Evolutionary conservation across 2,888 invertebrate species (phyloP).

Genomic region (Drosophila mercatorum): DNA sequence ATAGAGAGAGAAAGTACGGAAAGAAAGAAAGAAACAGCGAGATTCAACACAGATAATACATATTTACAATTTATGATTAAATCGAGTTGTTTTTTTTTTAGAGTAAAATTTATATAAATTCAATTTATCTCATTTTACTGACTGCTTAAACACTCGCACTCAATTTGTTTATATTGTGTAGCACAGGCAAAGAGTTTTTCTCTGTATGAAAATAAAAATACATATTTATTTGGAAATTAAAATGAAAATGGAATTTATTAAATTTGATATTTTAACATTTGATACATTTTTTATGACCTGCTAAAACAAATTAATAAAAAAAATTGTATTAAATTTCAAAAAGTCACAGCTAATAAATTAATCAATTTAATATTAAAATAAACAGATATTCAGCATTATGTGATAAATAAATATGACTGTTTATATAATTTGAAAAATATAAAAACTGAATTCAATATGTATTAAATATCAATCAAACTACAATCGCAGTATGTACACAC

Average conservation of each 20-base stretch:
- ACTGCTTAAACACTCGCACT: neutral
- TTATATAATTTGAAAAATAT: neutral
- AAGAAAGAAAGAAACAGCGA: too few relatives aligned
- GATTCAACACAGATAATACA: too few relatives aligned
- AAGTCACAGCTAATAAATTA: neutral
- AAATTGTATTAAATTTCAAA: constrained; percentile 1
- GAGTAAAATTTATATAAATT: neutral
- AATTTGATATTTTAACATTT: neutral
- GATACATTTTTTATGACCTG: neutral
- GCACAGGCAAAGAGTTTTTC: neutral
- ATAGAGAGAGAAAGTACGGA: too few relatives aligned
- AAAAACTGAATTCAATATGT: neutral
- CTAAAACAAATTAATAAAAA: neutral
- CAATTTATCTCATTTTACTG: neutral
- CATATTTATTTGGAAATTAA: neutral
- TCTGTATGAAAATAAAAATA: neutral
- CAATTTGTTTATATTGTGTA: neutral
- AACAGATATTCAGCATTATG: neutral
- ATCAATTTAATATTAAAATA: constrained; percentile 1
- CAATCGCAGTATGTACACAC: neutral
- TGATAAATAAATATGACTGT: neutral
- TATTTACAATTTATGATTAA: too few relatives aligned
- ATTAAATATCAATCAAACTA: neutral
- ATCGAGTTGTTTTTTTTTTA: neutral
- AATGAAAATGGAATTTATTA: neutral